Conservation (phyloP, 1,140 invertebrate species). For the Drosophila cardini region DNA sequence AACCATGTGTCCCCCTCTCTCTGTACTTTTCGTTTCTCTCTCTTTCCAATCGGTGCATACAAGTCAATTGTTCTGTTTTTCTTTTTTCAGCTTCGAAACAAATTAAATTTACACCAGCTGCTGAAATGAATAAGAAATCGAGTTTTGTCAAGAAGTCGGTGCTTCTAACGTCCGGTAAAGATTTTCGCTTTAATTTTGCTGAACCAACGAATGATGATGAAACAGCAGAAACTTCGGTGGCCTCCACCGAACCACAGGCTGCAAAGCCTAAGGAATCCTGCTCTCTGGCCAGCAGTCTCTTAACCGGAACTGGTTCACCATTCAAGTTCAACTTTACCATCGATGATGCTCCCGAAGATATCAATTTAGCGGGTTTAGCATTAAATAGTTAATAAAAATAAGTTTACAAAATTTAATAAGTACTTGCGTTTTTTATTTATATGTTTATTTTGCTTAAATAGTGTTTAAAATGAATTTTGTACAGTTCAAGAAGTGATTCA, state of each 20-base stretch:
- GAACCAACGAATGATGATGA: constrained; percentile 34
- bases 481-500: constrained; percentile 4
- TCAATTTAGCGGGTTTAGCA: constrained; percentile 56
- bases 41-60: not conserved
- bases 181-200: constrained; percentile 85
- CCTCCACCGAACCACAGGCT: not conserved
- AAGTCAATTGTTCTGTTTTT: not conserved
- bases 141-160: constrained; percentile 86
- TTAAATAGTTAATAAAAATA: constrained; percentile 37
- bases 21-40: too few species aligned
- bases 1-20: too few species aligned
- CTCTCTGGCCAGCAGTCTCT: constrained; percentile 48
- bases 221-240: not conserved
- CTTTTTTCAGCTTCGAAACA: constrained; percentile 68
- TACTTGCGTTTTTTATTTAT: not conserved
- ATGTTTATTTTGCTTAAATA: constrained; percentile 23
- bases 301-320: constrained; percentile 65
- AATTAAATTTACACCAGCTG: constrained; percentile 84
- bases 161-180: constrained; percentile 69
- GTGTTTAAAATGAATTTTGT: constrained; percentile 11
- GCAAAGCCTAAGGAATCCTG: not conserved
- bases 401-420: not conserved
- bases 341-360: constrained; percentile 59
- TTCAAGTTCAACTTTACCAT: constrained; percentile 87
- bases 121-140: constrained; percentile 85